Base-by-base conservation (phyloP, 35 echinoderm and acorn worm species). In the Chiridota heheva region DNA sequence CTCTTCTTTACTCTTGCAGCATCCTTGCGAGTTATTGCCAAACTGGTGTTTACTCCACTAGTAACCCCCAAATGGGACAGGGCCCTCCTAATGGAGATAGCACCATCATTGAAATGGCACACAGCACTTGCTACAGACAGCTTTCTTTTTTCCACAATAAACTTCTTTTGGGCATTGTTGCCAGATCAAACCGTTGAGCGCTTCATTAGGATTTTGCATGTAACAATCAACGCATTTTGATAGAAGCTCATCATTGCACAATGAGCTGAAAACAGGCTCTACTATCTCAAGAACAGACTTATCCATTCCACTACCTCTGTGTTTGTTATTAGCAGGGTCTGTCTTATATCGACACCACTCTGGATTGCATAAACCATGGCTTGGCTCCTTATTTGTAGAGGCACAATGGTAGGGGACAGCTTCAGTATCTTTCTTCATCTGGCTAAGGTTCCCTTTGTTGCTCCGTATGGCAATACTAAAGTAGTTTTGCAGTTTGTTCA, bases 121-220 rank as follows among this genome's bases (percentile, higher is more conserved):
- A 76, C 22, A 18, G 72, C 46, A 43, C 70, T 45, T 0, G 17
- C 44, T 36, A 48, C 44, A 2, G 70, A 43, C 4, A 73, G 32
- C 40, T 76, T 18, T 25, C 36, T 38, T 22, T 43, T 43, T 73
- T 44, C 70, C 44, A 47, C 40, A 43, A 28, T 45, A 47, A 22
- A 42, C 40, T 43, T 43, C 44, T 35, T 76, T 49, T 27, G 43
- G 64, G 40, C 64, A 38, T 20, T 37, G 34, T 32, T 32, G 29
- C 64, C 72, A 76, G 16, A 75, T 55, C 30, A 76, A 7, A n/a
- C 70, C 41, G 28, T 73, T 73, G 25, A 47, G 43, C 17, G 70
- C 18, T 37, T 72, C 70, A 73, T 73, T 73, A 22, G 70, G 42
- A 73, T 73, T 73, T 73, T 73, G 70, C 3, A 43, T 73, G 44